These are phyloP conservation scores for Aurelia coerulea DNA, from an alignment of 30 jellyfish, hydroid and myxozoan species.

Conservation along the genomic window DNA sequence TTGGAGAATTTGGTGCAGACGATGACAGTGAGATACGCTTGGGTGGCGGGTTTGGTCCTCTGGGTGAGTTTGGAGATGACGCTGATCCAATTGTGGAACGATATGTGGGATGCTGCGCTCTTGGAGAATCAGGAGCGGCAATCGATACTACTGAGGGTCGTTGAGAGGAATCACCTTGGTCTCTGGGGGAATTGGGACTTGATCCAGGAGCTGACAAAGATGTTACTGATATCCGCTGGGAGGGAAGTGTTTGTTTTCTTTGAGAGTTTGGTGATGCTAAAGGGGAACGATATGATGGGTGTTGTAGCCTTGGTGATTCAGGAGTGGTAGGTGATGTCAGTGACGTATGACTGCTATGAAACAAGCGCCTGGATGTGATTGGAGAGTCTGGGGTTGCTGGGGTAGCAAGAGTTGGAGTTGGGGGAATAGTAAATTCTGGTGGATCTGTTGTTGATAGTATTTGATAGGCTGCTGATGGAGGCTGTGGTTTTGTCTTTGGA, in stretches of 20 bases:
- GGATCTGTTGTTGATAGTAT: conserved; percentile 53
- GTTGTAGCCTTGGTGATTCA: not conserved
- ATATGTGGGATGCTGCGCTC: not conserved
- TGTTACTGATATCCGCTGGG: not conserved
- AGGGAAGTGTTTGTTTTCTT: not conserved
- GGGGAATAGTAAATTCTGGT: conserved; percentile 66
- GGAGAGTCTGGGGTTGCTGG: conserved; percentile 57
- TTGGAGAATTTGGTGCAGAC: too few relatives aligned
- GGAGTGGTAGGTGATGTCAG: not conserved
- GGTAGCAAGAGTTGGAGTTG: conserved; percentile 43
- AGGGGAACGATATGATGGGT: not conserved
- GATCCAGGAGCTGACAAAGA: too few relatives aligned
- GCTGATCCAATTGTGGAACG: not conserved
- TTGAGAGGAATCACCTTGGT: too few relatives aligned
- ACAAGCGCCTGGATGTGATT: conserved; percentile 24
- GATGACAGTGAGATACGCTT: too few relatives aligned
- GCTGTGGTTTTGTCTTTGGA: conserved; percentile 47
- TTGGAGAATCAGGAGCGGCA: not conserved
- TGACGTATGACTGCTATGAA: not conserved
- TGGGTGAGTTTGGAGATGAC: too few relatives aligned
- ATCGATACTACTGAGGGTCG: not conserved
- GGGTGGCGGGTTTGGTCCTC: too few relatives aligned
- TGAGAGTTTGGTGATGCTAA: conserved; percentile 18
- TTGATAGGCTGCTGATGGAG: conserved; percentile 70
- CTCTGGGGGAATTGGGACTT: too few relatives aligned